Percentiles rank a stretch among this genome's conserved stretches.
These are phyloP conservation scores for Lasioglossum zephyrum DNA, from an alignment of 2,888 invertebrate species.

Conservation along the genomic window DNA sequence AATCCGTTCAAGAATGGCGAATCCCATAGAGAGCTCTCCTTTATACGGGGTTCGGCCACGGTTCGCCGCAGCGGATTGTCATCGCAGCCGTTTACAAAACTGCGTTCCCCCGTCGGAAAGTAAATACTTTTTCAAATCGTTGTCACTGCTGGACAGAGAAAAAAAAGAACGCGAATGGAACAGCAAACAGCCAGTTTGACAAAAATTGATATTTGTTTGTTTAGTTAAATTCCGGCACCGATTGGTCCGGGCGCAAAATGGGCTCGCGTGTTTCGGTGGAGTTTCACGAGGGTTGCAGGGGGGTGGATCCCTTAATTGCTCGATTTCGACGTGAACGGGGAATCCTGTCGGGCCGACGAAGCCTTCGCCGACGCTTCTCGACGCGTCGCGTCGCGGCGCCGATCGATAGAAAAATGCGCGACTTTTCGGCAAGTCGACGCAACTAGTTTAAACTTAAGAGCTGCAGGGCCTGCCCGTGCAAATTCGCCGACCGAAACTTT, in stretches of 20 bases:
- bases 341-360: constrained; percentile 12
- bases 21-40: not conserved
- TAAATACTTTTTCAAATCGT: constrained; percentile 11
- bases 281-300: not conserved
- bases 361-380: constrained; percentile 4
- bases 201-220: constrained; percentile 21
- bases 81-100: constrained; percentile 3
- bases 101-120: not conserved
- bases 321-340: constrained; percentile 29
- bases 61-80: not conserved
- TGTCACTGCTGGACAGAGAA: not conserved
- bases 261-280: constrained; percentile 6
- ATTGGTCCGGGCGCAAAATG: constrained; percentile 5
- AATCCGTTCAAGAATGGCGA: not conserved
- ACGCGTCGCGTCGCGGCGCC: constrained; percentile 31
- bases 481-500: constrained; percentile 35
- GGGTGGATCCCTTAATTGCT: constrained; percentile 40
- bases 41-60: not conserved
- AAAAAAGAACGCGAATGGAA: not conserved
- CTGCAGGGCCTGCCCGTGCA: constrained; percentile 13
- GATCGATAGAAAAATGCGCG: constrained; percentile 57
- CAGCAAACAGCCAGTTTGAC: not conserved
- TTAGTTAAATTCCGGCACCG: not conserved
- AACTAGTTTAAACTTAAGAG: constrained; percentile 45
- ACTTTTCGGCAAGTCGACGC: constrained; percentile 54